Conservation (phyloP, 2,888 invertebrate genomes). For the Apamea monoglypha region DNA sequence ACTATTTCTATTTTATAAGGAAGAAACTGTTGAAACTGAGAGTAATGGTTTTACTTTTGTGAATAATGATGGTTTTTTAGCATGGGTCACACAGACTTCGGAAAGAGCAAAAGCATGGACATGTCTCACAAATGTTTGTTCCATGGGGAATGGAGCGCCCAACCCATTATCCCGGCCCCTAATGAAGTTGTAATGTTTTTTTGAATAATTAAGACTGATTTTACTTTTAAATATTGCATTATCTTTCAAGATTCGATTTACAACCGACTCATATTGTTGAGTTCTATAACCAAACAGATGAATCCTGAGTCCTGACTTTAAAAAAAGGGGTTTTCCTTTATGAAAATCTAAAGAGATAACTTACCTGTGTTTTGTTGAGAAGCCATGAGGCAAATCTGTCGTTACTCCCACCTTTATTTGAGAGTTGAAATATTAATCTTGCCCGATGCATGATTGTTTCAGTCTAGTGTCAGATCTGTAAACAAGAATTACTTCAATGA, state of each 20-base stretch:
- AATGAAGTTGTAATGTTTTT: neutral
- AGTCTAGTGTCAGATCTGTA: slow-evolving; percentile 78
- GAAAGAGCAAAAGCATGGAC: neutral
- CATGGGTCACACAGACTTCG: neutral
- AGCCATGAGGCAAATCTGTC: slow-evolving; percentile 96
- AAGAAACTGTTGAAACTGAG: neutral
- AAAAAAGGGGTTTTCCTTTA: neutral
- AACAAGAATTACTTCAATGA: slow-evolving; percentile 60
- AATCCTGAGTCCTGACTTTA: neutral
- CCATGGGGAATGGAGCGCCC: neutral
- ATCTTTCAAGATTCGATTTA: neutral
- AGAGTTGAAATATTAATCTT: slow-evolving; percentile 92
- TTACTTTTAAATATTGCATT: neutral
- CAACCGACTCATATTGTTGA: neutral
- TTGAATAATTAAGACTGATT: neutral
- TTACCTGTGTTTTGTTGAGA: slow-evolving; percentile 91
- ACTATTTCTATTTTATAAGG: neutral
- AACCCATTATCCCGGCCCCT: neutral
- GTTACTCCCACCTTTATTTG: slow-evolving; percentile 91
- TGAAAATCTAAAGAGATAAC: slow-evolving; percentile 58
- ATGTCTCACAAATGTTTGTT: neutral
- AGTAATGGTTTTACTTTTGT: slow-evolving; percentile 3
- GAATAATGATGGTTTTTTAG: neutral
- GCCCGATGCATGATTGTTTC: slow-evolving; percentile 94
- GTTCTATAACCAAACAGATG: neutral